Evolutionary conservation across 2,797 vertebrate genomes (phyloP), one percentile per base, ranked within the genome.

Genomic region (Anabas testudineus): DNA sequence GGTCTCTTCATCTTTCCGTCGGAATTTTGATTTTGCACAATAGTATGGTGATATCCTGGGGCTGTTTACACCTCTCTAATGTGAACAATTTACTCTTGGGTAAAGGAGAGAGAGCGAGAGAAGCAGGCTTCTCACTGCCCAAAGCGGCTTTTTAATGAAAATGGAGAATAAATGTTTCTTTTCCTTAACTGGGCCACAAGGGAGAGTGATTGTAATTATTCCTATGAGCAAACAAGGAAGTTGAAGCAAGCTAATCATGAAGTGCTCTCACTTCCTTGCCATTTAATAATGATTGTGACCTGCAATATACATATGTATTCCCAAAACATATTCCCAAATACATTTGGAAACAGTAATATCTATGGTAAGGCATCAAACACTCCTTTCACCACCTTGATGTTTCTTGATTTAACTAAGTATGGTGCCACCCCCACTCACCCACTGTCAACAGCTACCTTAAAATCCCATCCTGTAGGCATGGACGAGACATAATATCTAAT

Each of bases 401-500:
- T 81, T 78, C 67, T 73, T 76, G 61, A 80, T 87, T 86, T 86
- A 79, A 71, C 67, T 63, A 53, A 51, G 51, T 78, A 68, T 68
- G 82, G 63, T 67, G 54, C 30, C 49, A 55, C 53, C 34, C 64
- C 51, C 41, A 13, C 16, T 34, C 43, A 21, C 62, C 56, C 37
- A 64, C 78, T 73, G 57, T 75, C 67, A 83, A 76, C 63, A 69
- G 69, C 80, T 83, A 80, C 76, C 84, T 87, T 81, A 82, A 83
- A 87, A 86, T 79, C 78, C 78, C 85, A 69, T 82, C 88, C 84
- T 22, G 52, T 73, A 81, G 86, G 81, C 86, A 87, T 68, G 62
- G 85, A 86, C 69, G 87, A 90, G 86, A 91, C 90, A 90, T 86
- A 92, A 92, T 92, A 93, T 93, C 93, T 95, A 94, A 95, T 95